Conservation (phyloP, 1,140 invertebrate species). For the Drosophila ercepeae region DNA sequence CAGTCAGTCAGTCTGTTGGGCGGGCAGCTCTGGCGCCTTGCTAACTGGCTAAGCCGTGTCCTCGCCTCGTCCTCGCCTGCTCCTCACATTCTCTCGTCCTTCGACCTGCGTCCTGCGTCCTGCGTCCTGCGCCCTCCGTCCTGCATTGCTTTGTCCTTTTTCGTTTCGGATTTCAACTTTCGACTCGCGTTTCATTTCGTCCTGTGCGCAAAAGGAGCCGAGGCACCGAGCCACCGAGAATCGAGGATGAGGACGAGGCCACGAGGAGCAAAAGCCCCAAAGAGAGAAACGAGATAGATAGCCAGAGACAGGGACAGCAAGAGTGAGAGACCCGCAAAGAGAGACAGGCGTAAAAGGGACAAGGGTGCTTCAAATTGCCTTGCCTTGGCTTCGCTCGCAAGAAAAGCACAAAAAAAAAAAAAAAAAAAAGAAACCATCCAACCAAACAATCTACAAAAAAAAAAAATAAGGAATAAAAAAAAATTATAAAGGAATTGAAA, state of each 20-base stretch:
- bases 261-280: conserved; percentile 16
- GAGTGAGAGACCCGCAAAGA: background rate
- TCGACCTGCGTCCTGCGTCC: background rate
- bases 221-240: conserved; percentile 22
- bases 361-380: conserved; percentile 49
- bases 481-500: conserved; percentile 9
- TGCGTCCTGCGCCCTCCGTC: background rate
- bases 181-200: conserved; percentile 67
- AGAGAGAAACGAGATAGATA: background rate
- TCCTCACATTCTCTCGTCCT: background rate
- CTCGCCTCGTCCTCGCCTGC: conserved; percentile 1
- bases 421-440: background rate
- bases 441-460: conserved; percentile 3
- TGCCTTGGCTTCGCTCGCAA: conserved; percentile 50
- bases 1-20: conserved; percentile 33
- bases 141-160: conserved; percentile 3
- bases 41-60: conserved; percentile 65
- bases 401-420: conserved; percentile 4
- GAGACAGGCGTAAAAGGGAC: conserved; percentile 13
- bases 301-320: background rate
- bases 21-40: conserved; percentile 57
- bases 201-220: conserved; percentile 71
- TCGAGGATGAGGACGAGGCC: conserved; percentile 38
- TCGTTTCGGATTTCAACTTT: conserved; percentile 18
- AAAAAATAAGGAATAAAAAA: background rate